phyloP scores from a whole-genome alignment of 1,140 invertebrate species.

The Caerostris extrusa region DNA sequence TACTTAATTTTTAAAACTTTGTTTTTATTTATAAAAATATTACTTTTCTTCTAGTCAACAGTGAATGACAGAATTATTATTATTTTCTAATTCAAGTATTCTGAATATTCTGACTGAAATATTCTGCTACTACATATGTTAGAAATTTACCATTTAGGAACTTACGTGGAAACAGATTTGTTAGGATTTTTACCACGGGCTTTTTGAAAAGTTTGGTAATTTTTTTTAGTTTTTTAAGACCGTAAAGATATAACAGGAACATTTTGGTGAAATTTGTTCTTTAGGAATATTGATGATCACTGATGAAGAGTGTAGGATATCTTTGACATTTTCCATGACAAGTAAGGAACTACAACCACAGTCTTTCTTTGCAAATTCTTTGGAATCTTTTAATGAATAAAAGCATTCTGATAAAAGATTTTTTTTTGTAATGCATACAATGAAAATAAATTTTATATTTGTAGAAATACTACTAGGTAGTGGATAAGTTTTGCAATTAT shows the following conservation, averaged over 20 bases:
- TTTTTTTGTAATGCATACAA: too few relatives aligned
- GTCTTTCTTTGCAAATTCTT: neutral
- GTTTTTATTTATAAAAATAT: too few relatives aligned
- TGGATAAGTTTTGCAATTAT: too few relatives aligned
- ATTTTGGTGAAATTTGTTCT: neutral
- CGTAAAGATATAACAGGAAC: neutral
- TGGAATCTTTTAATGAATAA: too few relatives aligned
- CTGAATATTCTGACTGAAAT: neutral
- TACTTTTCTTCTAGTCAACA: too few relatives aligned
- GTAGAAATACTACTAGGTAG: too few relatives aligned
- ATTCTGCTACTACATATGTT: neutral
- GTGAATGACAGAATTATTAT: neutral
- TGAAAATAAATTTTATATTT: too few relatives aligned
- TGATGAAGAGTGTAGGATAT: neutral
- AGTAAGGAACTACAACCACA: neutral
- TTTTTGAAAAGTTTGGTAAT: neutral
- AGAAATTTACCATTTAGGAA: constrained; percentile 9
- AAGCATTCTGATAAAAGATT: too few relatives aligned
- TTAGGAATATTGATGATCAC: neutral
- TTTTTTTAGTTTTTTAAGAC: neutral
- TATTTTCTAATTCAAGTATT: neutral
- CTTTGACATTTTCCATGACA: neutral
- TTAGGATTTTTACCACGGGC: neutral
- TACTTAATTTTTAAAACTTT: too few relatives aligned
- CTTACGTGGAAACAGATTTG: neutral